phyloP scores from a whole-genome alignment of 2,888 invertebrate species.

The Bellardia bayeri region DNA sequence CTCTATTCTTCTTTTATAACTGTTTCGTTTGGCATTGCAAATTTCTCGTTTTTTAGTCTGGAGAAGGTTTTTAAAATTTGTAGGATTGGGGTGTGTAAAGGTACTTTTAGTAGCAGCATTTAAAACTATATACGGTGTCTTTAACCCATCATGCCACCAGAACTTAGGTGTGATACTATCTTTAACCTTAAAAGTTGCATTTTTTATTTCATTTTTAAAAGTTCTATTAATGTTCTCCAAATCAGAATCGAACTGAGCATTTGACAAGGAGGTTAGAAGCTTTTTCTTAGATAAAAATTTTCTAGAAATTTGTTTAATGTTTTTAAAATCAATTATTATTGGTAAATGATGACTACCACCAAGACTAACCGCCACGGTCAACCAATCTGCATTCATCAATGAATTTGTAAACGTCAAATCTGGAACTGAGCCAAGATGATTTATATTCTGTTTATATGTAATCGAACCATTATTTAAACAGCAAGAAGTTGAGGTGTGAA shows the following conservation, averaged over 20 bases:
- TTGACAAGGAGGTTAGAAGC: background rate
- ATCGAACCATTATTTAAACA: background rate
- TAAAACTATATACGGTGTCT: background rate
- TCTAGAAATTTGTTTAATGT: background rate
- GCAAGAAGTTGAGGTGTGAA: too few relatives aligned
- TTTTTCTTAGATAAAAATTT: slow-evolving; percentile 16
- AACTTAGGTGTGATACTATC: background rate
- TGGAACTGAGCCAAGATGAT: slow-evolving; percentile 5
- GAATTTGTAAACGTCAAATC: slow-evolving; percentile 11
- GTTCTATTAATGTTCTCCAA: background rate
- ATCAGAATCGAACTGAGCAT: background rate
- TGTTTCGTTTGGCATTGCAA: background rate
- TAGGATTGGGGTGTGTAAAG: slow-evolving; percentile 1
- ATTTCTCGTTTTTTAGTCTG: slow-evolving; percentile 3
- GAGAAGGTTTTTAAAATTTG: background rate
- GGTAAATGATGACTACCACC: slow-evolving; percentile 56
- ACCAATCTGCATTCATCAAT: background rate
- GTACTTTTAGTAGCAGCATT: slow-evolving; percentile 10
- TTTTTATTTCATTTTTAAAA: slow-evolving; percentile 7
- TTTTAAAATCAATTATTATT: background rate
- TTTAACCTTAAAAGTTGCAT: background rate
- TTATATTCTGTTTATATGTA: background rate
- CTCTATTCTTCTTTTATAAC: background rate
- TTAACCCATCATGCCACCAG: slow-evolving; percentile 8
- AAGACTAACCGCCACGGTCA: slow-evolving; percentile 4